phyloP scores from a whole-genome alignment of 1,140 invertebrate species.

The Drosophila tsacasi region DNA sequence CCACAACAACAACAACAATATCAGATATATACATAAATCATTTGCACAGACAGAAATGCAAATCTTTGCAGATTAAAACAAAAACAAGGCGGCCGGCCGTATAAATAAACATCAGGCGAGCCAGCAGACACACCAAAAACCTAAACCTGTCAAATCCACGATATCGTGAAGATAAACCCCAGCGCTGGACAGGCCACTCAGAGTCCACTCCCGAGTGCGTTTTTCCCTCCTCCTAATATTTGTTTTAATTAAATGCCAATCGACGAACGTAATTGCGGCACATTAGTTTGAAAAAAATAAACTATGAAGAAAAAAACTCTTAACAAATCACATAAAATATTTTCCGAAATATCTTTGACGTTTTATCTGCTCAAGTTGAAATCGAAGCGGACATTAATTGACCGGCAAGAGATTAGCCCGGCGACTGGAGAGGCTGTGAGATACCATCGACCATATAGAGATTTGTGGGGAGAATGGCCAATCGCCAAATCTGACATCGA shows the following conservation, averaged over 20 bases:
- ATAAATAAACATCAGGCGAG: slow-evolving; percentile 57
- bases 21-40: slow-evolving; percentile 57
- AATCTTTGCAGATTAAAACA: slow-evolving; percentile 74
- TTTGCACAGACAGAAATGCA: slow-evolving; percentile 75
- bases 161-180: slow-evolving; percentile 67
- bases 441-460: slow-evolving; percentile 44
- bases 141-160: slow-evolving; percentile 76
- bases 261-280: slow-evolving; percentile 70
- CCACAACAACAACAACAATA: slow-evolving; percentile 25
- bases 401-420: slow-evolving; percentile 54
- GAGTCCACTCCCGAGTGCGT: slow-evolving; percentile 37
- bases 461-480: slow-evolving; percentile 33
- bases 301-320: slow-evolving; percentile 8
- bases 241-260: slow-evolving; percentile 79
- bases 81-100: slow-evolving; percentile 56
- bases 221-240: slow-evolving; percentile 47
- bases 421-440: slow-evolving; percentile 35
- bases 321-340: slow-evolving; percentile 50
- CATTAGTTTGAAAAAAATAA: slow-evolving; percentile 53
- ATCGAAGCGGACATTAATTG: slow-evolving; percentile 78
- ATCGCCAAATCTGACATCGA: slow-evolving; percentile 24
- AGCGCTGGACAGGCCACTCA: slow-evolving; percentile 11
- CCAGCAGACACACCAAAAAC: slow-evolving; percentile 61
- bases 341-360: slow-evolving; percentile 58
- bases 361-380: slow-evolving; percentile 73